Evolutionary conservation across 2,113 vertebrate genomes (phyloP).

Genomic region (Cyanoliseus patagonus): DNA sequence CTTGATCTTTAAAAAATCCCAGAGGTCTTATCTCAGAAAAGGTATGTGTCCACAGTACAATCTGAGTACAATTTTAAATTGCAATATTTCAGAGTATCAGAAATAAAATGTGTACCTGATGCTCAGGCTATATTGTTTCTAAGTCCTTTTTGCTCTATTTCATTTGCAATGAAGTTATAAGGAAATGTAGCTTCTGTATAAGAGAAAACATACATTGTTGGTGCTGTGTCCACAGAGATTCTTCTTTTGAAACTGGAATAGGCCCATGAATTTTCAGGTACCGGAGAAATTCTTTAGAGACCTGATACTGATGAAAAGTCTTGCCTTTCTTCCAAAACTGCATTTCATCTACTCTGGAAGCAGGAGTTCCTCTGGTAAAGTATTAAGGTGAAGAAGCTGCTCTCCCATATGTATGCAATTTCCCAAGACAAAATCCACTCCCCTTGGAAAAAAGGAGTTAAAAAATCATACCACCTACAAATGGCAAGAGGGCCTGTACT

Average conservation of each 20-base stretch:
- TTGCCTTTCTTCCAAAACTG: not conserved
- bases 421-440: not conserved
- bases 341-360: not conserved
- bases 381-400: not conserved
- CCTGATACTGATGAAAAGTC: not conserved
- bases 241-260: not conserved
- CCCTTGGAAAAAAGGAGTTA: not conserved
- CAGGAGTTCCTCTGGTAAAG: not conserved
- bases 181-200: not conserved
- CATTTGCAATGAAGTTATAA: not conserved
- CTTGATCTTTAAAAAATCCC: not conserved
- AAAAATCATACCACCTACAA: not conserved
- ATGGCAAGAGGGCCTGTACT: fast-evolving
- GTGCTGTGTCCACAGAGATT: not conserved
- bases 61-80: not conserved
- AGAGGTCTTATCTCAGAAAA: not conserved
- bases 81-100: not conserved
- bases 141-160: not conserved
- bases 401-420: fast-evolving
- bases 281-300: not conserved
- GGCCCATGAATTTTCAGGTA: not conserved
- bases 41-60: not conserved
- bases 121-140: not conserved
- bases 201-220: not conserved
- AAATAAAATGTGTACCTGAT: not conserved